These are phyloP conservation scores for Augiades crinisus DNA, from an alignment of 2,888 invertebrate species.

Conservation along the genomic window DNA sequence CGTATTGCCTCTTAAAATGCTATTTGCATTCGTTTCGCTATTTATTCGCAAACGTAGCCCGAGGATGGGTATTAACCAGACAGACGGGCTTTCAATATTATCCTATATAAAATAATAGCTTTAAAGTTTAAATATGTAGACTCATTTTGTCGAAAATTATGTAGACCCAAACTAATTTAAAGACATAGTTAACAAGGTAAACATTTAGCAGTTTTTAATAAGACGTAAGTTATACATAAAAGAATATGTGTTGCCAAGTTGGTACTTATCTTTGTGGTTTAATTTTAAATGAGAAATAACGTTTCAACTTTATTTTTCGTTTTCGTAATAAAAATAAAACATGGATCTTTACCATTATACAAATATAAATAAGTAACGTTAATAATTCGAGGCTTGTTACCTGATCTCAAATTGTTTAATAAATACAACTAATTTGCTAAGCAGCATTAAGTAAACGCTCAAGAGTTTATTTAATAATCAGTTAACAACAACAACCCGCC, in stretches of 20 bases:
- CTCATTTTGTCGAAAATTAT: constrained; percentile 6
- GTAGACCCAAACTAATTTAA: no score
- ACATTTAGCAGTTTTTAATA: no score
- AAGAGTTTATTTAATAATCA: neutral
- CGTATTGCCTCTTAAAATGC: constrained; percentile 26
- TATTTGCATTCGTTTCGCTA: constrained; percentile 26
- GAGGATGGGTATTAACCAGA: constrained; percentile 15
- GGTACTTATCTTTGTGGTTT: no score
- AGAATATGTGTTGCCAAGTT: no score
- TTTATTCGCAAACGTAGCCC: constrained; percentile 21
- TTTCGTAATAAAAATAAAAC: no score
- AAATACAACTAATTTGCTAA: neutral
- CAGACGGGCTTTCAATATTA: constrained; percentile 1
- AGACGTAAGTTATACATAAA: no score
- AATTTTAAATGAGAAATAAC: no score
- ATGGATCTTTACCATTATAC: no score
- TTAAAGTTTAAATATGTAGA: constrained; percentile 7
- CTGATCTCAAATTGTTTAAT: neutral
- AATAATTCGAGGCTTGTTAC: neutral
- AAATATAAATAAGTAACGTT: no score
- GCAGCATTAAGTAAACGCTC: neutral
- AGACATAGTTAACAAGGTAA: no score
- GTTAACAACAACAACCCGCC: constrained; percentile 2
- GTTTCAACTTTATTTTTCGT: no score
- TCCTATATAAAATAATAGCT: constrained; percentile 21